Percentiles rank a stretch among this genome's conserved stretches.
phyloP scores from a whole-genome alignment of 2,113 vertebrate genomes.

The Phalacrocorax carbo region DNA sequence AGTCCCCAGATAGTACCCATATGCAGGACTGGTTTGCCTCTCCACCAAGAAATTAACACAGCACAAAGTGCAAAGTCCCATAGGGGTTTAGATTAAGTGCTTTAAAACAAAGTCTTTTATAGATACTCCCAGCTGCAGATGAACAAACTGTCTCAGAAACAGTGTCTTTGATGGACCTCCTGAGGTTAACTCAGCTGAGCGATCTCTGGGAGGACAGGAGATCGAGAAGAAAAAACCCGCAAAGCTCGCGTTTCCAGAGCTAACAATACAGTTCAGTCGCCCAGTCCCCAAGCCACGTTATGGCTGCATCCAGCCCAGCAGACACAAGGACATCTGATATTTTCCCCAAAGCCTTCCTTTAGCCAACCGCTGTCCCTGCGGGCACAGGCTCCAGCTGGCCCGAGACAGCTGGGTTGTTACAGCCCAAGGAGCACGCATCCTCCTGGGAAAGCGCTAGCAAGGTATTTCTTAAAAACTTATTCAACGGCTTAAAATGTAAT shows the following conservation, averaged over 20 bases:
- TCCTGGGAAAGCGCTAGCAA: neutral
- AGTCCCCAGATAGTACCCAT: rapidly evolving
- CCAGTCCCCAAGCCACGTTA: neutral
- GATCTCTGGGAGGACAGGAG: neutral
- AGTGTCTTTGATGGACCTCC: neutral
- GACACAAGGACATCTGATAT: neutral
- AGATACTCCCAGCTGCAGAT: rapidly evolving
- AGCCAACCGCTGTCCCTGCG: too few species aligned
- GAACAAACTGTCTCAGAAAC: neutral
- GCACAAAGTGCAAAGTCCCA: rapidly evolving
- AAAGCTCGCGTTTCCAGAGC: neutral
- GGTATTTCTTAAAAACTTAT: neutral
- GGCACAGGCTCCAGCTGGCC: neutral
- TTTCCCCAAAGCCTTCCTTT: neutral
- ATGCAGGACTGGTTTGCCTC: neutral
- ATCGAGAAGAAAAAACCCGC: neutral
- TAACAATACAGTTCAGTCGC: neutral
- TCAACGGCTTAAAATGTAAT: rapidly evolving
- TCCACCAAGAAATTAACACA: neutral
- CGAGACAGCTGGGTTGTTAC: too few species aligned
- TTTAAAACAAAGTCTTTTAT: neutral
- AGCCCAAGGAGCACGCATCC: neutral
- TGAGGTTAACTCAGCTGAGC: too few species aligned
- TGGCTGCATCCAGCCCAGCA: neutral
- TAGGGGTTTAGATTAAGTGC: neutral